Conservation (phyloP, 2,113 vertebrate genomes). For the Cyanistes caeruleus region DNA sequence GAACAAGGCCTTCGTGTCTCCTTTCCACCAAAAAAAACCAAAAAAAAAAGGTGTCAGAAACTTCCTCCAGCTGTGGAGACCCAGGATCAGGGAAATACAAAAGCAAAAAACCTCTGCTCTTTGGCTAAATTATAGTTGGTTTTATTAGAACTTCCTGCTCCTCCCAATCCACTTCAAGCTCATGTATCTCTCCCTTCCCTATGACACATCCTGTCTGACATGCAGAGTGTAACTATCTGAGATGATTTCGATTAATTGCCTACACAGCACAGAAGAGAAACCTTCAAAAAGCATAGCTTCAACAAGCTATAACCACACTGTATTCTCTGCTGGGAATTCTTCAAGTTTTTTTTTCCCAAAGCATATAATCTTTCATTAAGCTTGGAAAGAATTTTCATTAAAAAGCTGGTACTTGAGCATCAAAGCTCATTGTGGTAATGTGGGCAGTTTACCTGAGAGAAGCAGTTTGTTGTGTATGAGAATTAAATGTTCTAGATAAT, state of each 20-base stretch:
- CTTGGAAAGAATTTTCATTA: not conserved
- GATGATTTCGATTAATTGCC: not conserved
- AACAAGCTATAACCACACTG: not conserved
- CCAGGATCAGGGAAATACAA: not conserved
- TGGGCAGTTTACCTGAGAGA: not conserved
- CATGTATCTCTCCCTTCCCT: not conserved
- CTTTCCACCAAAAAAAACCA: not conserved
- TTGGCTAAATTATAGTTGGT: not conserved
- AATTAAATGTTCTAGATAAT: not conserved
- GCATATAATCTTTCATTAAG: not conserved
- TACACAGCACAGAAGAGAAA: not conserved
- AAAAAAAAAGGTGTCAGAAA: not conserved
- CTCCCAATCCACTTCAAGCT: not conserved
- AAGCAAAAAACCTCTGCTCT: not conserved
- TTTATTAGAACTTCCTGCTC: not conserved
- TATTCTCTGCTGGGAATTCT: not conserved
- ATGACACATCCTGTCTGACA: not conserved
- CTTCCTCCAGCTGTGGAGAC: not conserved
- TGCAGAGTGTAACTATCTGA: not conserved
- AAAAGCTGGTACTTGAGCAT: not conserved
- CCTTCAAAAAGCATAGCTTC: not conserved
- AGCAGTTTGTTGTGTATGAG: not conserved
- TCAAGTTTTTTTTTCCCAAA: not conserved
- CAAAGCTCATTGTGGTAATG: not conserved
- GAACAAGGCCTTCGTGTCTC: not conserved